Conservation (phyloP, 2,113 vertebrate species). For the Neofelis nebulosa region DNA sequence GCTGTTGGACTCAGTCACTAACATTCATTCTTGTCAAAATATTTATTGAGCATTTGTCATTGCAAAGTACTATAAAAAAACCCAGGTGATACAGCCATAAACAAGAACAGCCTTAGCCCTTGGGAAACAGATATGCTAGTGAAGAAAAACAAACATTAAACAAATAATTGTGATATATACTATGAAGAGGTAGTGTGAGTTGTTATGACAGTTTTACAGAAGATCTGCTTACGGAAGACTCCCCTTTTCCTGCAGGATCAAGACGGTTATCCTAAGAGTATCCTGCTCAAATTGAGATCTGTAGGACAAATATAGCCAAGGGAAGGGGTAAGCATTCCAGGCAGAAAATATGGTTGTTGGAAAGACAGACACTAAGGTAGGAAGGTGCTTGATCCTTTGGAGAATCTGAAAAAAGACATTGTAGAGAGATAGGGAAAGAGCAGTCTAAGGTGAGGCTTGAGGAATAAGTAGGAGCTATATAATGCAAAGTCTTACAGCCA, state of each 20-base stretch:
- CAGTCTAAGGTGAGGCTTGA: neutral
- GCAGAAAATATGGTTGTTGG: neutral
- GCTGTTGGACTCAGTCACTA: neutral
- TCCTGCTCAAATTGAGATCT: neutral
- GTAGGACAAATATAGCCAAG: neutral
- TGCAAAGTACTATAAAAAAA: neutral
- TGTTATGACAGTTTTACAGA: neutral
- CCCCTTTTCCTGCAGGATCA: neutral
- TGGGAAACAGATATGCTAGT: neutral
- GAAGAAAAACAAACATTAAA: neutral
- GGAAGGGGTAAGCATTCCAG: neutral
- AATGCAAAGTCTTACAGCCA: neutral
- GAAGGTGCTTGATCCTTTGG: neutral
- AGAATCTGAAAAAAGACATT: neutral
- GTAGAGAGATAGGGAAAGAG: neutral
- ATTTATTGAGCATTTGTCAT: neutral
- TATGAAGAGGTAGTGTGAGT: neutral
- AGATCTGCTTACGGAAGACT: neutral
- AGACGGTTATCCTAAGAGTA: neutral
- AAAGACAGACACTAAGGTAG: neutral
- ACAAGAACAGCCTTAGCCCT: neutral
- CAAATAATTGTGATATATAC: neutral
- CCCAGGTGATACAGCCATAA: neutral
- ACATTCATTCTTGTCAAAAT: neutral
- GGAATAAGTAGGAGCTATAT: neutral